Evolutionary conservation across 2,113 vertebrate genomes (phyloP).

Genomic region (Daubentonia madagascariensis): DNA sequence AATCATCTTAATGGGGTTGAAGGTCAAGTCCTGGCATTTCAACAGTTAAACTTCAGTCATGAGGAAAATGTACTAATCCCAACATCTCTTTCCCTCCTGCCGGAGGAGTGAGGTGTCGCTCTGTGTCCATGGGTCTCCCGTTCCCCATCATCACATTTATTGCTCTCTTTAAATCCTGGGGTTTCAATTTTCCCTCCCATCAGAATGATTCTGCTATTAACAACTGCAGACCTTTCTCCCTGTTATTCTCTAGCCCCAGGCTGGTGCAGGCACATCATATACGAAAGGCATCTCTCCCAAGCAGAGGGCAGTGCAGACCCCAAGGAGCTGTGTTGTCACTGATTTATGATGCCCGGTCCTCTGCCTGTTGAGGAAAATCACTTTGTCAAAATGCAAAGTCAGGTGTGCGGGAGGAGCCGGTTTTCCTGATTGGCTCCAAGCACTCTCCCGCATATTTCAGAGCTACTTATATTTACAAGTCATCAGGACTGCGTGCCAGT

Average conservation of each 20-base stretch:
- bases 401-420: neutral
- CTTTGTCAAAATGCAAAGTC: slow-evolving; percentile 66
- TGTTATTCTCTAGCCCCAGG: neutral
- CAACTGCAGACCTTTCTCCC: neutral
- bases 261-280: neutral
- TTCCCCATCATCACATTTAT: slow-evolving; percentile 60
- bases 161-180: slow-evolving; percentile 66
- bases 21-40: slow-evolving; percentile 16
- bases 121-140: neutral
- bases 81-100: neutral
- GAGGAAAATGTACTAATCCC: slow-evolving; percentile 11
- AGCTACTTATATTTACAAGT: slow-evolving; percentile 24
- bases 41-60: slow-evolving; percentile 48
- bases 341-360: slow-evolving; percentile 59
- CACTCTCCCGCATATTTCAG: neutral
- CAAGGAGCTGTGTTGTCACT: slow-evolving; percentile 57
- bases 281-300: neutral
- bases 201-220: slow-evolving; percentile 37
- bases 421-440: neutral
- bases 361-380: slow-evolving; percentile 69
- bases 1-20: neutral
- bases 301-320: neutral
- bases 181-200: slow-evolving; percentile 71
- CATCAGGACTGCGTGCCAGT: neutral
- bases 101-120: neutral